Evolutionary conservation across 2,888 invertebrate species (phyloP).

Genomic region (Ophion obscuratus): DNA sequence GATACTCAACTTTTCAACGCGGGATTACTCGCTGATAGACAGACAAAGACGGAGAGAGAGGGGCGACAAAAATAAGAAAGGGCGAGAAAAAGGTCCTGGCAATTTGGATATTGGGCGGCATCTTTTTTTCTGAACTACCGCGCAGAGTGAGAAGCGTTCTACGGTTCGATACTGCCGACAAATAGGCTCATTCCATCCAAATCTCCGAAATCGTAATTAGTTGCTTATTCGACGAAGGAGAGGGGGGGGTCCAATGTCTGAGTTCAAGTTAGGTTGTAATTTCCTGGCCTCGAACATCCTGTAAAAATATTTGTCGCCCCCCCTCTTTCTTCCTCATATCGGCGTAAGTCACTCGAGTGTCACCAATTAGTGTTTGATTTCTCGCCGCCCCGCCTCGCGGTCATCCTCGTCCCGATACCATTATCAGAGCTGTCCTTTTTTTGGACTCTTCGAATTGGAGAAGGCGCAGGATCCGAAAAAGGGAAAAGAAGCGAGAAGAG

Average conservation of each 20-base stretch:
- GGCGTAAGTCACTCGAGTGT: slow-evolving; percentile 2
- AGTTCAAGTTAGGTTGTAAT: too few species aligned
- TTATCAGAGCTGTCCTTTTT: slow-evolving; percentile 15
- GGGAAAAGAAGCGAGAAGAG: slow-evolving; percentile 25
- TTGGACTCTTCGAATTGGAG: background rate
- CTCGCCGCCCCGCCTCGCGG: background rate
- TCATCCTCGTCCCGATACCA: background rate
- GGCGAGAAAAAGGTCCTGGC: background rate
- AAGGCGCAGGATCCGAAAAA: slow-evolving; percentile 11
- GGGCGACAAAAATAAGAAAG: slow-evolving; percentile 13
- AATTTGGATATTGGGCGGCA: background rate
- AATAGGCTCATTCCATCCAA: slow-evolving; percentile 19
- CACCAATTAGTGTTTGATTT: slow-evolving; percentile 11
- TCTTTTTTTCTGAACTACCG: slow-evolving; percentile 9
- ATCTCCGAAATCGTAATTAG: slow-evolving; percentile 32
- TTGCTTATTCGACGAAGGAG: background rate
- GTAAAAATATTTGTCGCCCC: slow-evolving; percentile 5
- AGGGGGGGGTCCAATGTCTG: too few species aligned
- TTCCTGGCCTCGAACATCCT: background rate
- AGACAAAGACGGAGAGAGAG: too few species aligned
- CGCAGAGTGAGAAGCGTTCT: slow-evolving; percentile 1
- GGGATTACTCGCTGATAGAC: background rate
- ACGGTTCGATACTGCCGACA: slow-evolving; percentile 18
- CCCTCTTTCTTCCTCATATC: background rate
- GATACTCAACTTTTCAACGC: slow-evolving; percentile 30